A percentile compares a stretch with the other conserved stretches of the same genome.
phyloP scores from a whole-genome alignment of 1,140 invertebrate genomes.

The Drosophila tsacasi region DNA sequence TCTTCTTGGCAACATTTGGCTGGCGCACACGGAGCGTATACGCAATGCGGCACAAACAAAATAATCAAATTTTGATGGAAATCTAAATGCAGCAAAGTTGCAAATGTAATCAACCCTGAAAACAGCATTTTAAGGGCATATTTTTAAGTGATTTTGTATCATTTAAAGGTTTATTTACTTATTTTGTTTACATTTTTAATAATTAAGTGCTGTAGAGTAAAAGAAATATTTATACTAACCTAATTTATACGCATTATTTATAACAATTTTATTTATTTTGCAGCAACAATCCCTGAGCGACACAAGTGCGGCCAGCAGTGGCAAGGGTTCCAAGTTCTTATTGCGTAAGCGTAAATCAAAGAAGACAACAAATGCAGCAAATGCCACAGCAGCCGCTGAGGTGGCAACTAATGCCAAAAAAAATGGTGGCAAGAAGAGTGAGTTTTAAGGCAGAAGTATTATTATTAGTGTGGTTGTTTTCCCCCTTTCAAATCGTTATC shows the following conservation, averaged over 20 bases:
- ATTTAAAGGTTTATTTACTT: background rate
- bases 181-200: background rate
- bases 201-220: background rate
- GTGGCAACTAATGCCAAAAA: conserved; percentile 20
- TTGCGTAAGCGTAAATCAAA: conserved; percentile 73
- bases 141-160: background rate
- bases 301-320: conserved; percentile 72
- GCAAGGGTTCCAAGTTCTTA: conserved; percentile 73
- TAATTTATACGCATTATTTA: background rate
- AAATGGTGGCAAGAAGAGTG: conserved; percentile 16
- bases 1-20: conserved; percentile 28
- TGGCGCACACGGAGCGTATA: conserved; percentile 35
- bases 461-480: background rate
- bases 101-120: conserved; percentile 1
- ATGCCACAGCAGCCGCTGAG: background rate
- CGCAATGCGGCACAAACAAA: conserved; percentile 43
- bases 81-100: conserved; percentile 19
- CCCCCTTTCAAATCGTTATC: background rate
- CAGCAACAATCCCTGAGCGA: conserved; percentile 76
- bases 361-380: conserved; percentile 44
- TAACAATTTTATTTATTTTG: background rate
- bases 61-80: conserved; percentile 34
- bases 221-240: background rate
- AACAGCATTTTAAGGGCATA: background rate
- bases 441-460: conserved; percentile 16